Percentiles rank a stretch among this genome's conserved stretches.
Conservation (phyloP, 2,797 vertebrate species). For the Emys orbicularis region DNA sequence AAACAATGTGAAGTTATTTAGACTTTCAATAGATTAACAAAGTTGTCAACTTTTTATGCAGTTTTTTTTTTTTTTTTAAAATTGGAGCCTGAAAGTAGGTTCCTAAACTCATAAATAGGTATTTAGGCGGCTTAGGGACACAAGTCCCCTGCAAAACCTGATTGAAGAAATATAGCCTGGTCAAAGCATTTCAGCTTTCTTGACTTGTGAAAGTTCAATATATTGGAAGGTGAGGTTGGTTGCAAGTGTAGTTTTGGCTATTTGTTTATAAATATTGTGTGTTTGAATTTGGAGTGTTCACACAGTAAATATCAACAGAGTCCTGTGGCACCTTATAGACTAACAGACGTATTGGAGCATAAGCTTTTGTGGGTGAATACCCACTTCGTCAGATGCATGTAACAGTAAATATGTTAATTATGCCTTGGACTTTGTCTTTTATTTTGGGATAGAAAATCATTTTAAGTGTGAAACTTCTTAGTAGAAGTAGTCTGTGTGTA, state of each 20-base stretch:
- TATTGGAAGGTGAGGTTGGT: background rate
- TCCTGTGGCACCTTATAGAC: no score
- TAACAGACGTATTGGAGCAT: no score
- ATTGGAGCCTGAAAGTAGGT: background rate
- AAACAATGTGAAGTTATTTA: background rate
- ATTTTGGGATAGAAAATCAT: background rate
- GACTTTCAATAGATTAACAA: background rate
- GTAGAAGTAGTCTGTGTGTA: background rate
- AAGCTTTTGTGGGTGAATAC: no score
- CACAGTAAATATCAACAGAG: no score
- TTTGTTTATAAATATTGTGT: background rate
- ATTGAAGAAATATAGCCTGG: background rate
- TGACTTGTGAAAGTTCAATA: background rate
- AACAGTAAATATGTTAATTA: background rate
- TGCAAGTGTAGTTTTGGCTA: background rate
- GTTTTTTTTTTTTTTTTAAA: background rate
- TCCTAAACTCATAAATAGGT: background rate
- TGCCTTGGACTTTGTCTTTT: background rate
- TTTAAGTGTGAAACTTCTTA: background rate
- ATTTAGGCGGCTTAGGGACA: background rate
- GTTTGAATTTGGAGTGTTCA: background rate
- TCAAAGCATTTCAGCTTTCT: background rate
- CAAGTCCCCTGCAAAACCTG: background rate
- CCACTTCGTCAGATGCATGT: no score
- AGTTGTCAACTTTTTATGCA: background rate